phyloP scores from a whole-genome alignment of 2,888 invertebrate species.

The Zonitis immaculata region DNA sequence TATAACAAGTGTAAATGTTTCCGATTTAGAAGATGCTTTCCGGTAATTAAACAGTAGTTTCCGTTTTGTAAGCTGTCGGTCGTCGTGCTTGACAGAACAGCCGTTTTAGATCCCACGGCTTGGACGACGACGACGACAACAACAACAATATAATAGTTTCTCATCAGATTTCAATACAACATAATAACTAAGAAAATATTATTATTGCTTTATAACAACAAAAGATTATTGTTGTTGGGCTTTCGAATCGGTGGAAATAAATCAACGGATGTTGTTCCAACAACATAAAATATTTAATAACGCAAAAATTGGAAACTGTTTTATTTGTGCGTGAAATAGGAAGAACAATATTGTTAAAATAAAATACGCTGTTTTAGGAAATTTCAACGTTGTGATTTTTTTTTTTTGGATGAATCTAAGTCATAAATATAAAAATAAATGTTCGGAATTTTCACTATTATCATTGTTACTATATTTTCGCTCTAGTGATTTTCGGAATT shows the following conservation, averaged over 20 bases:
- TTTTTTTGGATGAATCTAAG: no score
- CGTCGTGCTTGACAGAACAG: slow-evolving; percentile 21
- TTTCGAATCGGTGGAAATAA: no score
- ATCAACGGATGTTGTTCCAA: no score
- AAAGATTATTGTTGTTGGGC: no score
- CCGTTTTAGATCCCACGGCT: slow-evolving; percentile 19
- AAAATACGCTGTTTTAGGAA: no score
- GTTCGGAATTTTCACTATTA: neutral
- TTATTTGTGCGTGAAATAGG: no score
- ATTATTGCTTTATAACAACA: no score
- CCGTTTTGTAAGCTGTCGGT: slow-evolving; percentile 19
- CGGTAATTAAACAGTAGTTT: slow-evolving; percentile 23
- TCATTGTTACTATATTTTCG: slow-evolving; percentile 5
- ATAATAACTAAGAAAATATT: neutral
- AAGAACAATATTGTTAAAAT: no score
- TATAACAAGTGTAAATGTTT: slow-evolving; percentile 20
- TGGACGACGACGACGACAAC: neutral
- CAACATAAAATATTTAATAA: no score
- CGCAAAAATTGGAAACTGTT: no score
- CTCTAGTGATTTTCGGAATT: slow-evolving; percentile 6
- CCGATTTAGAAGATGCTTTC: slow-evolving; percentile 22
- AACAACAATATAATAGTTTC: neutral
- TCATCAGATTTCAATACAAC: slow-evolving; percentile 2
- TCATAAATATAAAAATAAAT: no score
- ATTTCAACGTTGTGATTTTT: no score